A percentile compares a stretch with the other conserved stretches of the same genome.
Conservation (phyloP, 1,140 invertebrate species). For the Drosophila sp. region DNA sequence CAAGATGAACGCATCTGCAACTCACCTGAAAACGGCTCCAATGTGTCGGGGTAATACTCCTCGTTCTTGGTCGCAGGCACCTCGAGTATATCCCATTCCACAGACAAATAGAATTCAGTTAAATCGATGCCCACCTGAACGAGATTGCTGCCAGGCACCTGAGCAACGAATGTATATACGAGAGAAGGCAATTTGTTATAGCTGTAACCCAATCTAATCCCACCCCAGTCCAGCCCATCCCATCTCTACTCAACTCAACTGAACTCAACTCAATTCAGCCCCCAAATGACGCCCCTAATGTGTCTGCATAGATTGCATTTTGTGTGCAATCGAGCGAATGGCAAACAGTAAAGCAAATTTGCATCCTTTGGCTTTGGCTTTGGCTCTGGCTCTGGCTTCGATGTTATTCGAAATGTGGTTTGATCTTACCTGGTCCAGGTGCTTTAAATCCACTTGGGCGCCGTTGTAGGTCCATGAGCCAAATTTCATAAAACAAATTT, state of each 20-base stretch:
- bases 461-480: constrained; percentile 98
- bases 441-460: constrained; percentile 94
- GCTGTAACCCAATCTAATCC: background rate
- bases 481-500: constrained; percentile 97
- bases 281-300: constrained; percentile 3
- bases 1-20: background rate
- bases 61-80: constrained; percentile 95
- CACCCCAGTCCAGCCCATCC: background rate
- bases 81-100: constrained; percentile 98
- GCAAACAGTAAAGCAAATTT: constrained; percentile 30
- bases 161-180: constrained; percentile 16
- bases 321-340: constrained; percentile 35
- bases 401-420: constrained; percentile 89
- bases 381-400: background rate
- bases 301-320: constrained; percentile 45
- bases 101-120: constrained; percentile 95
- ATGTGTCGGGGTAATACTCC: constrained; percentile 95
- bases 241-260: background rate
- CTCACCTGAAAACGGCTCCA: constrained; percentile 92
- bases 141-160: constrained; percentile 89
- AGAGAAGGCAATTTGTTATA: constrained; percentile 25
- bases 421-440: constrained; percentile 88
- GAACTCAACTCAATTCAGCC: background rate
- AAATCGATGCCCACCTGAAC: constrained; percentile 94
- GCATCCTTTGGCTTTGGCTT: constrained; percentile 13